These are phyloP conservation scores for Hydroisotoma schaefferi DNA, from an alignment of 2,888 invertebrate species.

Conservation along the genomic window DNA sequence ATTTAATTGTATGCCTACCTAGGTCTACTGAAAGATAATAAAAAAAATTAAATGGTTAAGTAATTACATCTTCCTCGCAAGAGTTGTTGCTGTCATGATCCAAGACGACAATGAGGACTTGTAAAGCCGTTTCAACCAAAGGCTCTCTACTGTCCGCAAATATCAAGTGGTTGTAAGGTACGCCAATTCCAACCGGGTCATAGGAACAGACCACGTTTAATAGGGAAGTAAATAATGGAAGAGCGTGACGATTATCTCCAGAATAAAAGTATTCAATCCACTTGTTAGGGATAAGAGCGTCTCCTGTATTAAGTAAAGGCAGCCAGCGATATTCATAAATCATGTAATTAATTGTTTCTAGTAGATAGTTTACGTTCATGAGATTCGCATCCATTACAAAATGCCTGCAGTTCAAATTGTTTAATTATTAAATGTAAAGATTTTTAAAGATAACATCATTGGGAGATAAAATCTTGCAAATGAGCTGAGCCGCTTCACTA, in stretches of 20 bases:
- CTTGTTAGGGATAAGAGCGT: conserved; percentile 56
- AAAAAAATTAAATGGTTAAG: too few relatives aligned
- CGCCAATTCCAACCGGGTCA: conserved; percentile 95
- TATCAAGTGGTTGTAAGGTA: conserved; percentile 94
- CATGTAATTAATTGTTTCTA: too few relatives aligned
- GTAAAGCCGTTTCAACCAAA: conserved; percentile 86
- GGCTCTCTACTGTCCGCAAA: conserved; percentile 91
- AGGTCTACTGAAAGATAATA: too few relatives aligned
- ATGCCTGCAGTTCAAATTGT: background rate
- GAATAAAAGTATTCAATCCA: conserved; percentile 65
- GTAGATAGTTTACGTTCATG: too few relatives aligned
- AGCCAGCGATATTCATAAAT: too few relatives aligned
- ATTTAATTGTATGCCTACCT: too few relatives aligned
- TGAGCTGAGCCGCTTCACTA: too few relatives aligned
- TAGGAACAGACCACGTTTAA: conserved; percentile 96
- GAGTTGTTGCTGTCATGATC: conserved; percentile 75
- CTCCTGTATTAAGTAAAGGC: conserved; percentile 49
- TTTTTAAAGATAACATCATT: background rate
- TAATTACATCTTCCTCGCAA: conserved; percentile 61
- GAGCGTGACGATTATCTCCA: conserved; percentile 74
- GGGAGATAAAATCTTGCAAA: too few relatives aligned
- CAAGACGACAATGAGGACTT: conserved; percentile 89
- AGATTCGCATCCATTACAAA: too few relatives aligned
- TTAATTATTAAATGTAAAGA: background rate
- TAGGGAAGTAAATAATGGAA: conserved; percentile 96